Percentiles rank a stretch among this genome's conserved stretches.
Conservation (phyloP, 2,113 vertebrate species). For the Rhizomys pruinosus region DNA sequence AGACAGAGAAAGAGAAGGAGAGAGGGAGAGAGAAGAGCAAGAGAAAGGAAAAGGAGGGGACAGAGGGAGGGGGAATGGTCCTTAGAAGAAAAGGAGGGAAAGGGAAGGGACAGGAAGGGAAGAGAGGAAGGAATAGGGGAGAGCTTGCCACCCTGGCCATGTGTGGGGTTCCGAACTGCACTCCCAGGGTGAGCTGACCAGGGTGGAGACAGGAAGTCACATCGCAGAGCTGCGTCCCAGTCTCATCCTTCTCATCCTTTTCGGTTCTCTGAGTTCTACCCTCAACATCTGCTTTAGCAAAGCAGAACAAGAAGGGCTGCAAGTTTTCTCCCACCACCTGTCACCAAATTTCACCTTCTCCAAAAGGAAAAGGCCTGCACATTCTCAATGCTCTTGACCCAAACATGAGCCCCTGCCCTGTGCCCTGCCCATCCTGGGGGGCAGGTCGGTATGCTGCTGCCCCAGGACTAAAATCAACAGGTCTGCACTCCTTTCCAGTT, state of each 20-base stretch:
- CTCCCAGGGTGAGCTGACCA: background rate
- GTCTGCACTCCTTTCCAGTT: background rate
- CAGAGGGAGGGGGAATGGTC: no score
- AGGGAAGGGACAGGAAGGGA: no score
- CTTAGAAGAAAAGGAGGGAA: background rate
- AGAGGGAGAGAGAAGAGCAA: background rate
- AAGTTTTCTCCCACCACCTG: background rate
- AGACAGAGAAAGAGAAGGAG: background rate
- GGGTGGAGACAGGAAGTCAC: background rate
- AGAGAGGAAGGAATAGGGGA: background rate
- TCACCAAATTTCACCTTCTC: background rate
- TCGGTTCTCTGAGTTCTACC: background rate
- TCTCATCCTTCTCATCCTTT: background rate
- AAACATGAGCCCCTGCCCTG: background rate
- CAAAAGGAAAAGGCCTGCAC: background rate
- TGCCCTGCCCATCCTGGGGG: background rate
- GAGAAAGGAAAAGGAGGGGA: background rate
- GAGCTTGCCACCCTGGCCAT: background rate
- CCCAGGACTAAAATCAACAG: background rate
- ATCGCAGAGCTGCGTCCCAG: background rate
- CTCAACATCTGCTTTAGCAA: background rate
- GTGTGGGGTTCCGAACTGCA: background rate
- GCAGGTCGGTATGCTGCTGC: background rate
- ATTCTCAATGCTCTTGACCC: background rate
- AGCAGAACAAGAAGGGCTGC: background rate